Evolutionary conservation across 1,140 invertebrate genomes (phyloP), one percentile per base, ranked within the genome.

Genomic region (Leptoteleia sp.): DNA sequence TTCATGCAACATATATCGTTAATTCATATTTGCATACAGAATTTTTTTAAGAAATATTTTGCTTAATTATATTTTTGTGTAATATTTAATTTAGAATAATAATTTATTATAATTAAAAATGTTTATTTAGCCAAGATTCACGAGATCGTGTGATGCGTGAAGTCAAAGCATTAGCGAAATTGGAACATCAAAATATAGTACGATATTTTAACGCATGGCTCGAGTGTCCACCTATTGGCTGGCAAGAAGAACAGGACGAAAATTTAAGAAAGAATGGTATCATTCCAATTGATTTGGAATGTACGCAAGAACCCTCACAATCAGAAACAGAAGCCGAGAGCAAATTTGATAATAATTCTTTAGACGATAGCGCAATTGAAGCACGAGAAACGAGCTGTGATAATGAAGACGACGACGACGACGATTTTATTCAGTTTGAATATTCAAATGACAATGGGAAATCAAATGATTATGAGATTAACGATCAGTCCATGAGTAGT

Each of bases 181-280:
- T 99, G 42, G 97, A 99, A 71, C 98, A 99, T 90, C 92, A 93
- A 29, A 95, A 98, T 85, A 99, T 99, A 79, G 97, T 99, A 7
- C 91, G 98, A 8, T 99, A 98, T 86, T 98, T 97, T 85, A 94
- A 97, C 90, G 94, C 96, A 0, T 99, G 97, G 98, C 86, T 97
- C 0, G 97, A 99, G 89, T 93, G 93, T 45, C 97, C 97, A 16
- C 97, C 98, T 3, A 85, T 90, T 6, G 94, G 93, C 0, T 98
- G 96, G 96, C 94, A 97, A 87, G 93, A 97, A 82, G 89, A 93
- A 38, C 92, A 93, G 55, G 96, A 98, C 89, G 90, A 90, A 45
- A 82, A 91, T 5, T 93, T 92, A 37, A 88, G 90, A 50, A 88
- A 84, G 16, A 76, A 54, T 0, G 62, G 62, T 0, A 17, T 82